Percentiles rank a stretch among this genome's conserved stretches.
These are phyloP conservation scores for Bujurquina vittata DNA, from an alignment of 2,113 vertebrate genomes.

Conservation along the genomic window DNA sequence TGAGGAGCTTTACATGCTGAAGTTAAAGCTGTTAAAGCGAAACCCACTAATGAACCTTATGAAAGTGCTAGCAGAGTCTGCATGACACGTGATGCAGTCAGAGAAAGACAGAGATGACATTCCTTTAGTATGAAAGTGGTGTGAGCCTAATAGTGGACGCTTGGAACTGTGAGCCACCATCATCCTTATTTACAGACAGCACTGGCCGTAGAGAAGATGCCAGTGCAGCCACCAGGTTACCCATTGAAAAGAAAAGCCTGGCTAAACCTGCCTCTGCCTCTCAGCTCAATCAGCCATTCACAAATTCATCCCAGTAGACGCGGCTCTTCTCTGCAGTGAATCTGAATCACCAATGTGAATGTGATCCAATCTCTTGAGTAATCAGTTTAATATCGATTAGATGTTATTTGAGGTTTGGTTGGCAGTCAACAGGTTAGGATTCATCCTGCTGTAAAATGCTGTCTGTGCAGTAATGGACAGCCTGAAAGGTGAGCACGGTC, in stretches of 20 bases:
- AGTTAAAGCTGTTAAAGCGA: not conserved
- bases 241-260: not conserved
- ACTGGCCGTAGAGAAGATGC: constrained; percentile 28
- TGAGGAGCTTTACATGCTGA: not conserved
- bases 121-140: not conserved
- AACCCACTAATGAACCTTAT: not conserved
- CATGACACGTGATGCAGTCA: not conserved
- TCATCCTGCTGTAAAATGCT: constrained; percentile 26
- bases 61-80: not conserved
- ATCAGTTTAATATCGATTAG: not conserved
- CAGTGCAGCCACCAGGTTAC: not conserved
- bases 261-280: not conserved
- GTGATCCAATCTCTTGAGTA: not conserved
- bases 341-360: not conserved
- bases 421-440: not conserved
- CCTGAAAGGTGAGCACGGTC: constrained; percentile 61
- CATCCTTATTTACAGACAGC: constrained; percentile 64
- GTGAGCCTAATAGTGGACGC: constrained; percentile 42
- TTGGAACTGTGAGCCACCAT: not conserved
- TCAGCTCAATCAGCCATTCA: not conserved
- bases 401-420: constrained; percentile 6
- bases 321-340: not conserved
- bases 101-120: constrained; percentile 37
- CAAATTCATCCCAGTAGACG: not conserved
- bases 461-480: not conserved